Base-by-base conservation (phyloP, 2,888 invertebrate genomes). In the Drosophila lacicola region DNA sequence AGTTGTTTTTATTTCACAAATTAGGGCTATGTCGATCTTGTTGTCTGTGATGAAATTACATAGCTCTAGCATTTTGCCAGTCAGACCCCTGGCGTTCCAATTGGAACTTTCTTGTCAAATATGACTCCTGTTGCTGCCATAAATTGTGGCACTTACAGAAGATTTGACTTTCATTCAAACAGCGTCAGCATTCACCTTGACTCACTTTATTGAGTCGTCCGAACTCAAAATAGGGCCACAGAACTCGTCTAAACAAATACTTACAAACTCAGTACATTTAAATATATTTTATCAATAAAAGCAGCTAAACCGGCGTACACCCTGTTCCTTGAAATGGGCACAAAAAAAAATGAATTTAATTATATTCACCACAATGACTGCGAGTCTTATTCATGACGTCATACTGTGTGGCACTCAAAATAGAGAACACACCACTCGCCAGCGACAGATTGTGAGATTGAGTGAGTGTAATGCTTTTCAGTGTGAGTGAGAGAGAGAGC, bases 371-470 rank as follows among this genome's bases (percentile, higher is more conserved):
- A 63, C 49, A 56, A 54, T 39, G 67, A 54, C 58, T 49, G 11
- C 50, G 41, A 17, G 47, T 42, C 19, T 37, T 46, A 54, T 47
- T 42, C 33, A 80, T 83, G 82, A 86, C 82, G 82, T 88, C 82
- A 90, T 89, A 72, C 53, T 70, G 66, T 54, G 33, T 39, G 64
- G 46, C 64, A 51, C 75, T 69, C 75, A 68, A 50, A 10, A 25
- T 36, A 8, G 17, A 33, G 41, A 13, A 33, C 17, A 17, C 17
- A 53, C n/a, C n/a, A 53, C 63, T 74, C 61, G 60, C 63, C 29
- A 53, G 41, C 19, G 29, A 46, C 78, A 77, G 81, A 21, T 4
- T 33, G 19, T 25, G 21, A 36, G 56, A 13, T 21, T 4, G 33
- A 29, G 25, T 19, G 42, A 19, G 37, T 5, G 25, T 29, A 8